A percentile compares a stretch with the other conserved stretches of the same genome.
These are phyloP conservation scores for Neolamprologus toae DNA, from an alignment of 2,113 vertebrate genomes.

Conservation along the genomic window DNA sequence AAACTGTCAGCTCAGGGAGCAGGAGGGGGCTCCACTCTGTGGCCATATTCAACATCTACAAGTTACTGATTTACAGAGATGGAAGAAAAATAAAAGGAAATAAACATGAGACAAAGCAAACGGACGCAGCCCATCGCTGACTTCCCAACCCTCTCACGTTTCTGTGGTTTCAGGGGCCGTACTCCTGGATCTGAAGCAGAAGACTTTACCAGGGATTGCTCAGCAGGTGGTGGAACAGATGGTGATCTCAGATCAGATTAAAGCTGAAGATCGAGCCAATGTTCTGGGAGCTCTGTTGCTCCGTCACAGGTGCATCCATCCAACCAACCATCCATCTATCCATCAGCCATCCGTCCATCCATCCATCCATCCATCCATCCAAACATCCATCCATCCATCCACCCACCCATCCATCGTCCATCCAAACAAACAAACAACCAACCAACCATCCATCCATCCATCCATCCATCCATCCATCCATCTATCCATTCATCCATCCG, in stretches of 20 bases:
- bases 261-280: conserved; percentile 81
- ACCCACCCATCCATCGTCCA: too few relatives aligned
- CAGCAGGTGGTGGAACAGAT: conserved; percentile 94
- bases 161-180: conserved; percentile 74
- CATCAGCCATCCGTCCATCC: rapidly evolving
- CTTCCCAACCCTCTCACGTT: neutral
- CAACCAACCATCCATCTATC: rapidly evolving
- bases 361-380: rapidly evolving
- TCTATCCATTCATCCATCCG: rapidly evolving
- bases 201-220: conserved; percentile 83
- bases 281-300: conserved; percentile 84
- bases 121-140: rapidly evolving
- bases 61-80: neutral
- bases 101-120: neutral
- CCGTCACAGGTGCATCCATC: conserved; percentile 78
- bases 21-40: neutral
- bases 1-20: neutral
- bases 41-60: neutral
- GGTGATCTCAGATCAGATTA: conserved; percentile 91
- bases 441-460: rapidly evolving
- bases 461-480: rapidly evolving
- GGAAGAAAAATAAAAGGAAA: neutral
- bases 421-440: neutral
- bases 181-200: conserved; percentile 87
- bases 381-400: too few relatives aligned